phyloP scores from a whole-genome alignment of 2,113 vertebrate species.

The Ginglymostoma cirratum region DNA sequence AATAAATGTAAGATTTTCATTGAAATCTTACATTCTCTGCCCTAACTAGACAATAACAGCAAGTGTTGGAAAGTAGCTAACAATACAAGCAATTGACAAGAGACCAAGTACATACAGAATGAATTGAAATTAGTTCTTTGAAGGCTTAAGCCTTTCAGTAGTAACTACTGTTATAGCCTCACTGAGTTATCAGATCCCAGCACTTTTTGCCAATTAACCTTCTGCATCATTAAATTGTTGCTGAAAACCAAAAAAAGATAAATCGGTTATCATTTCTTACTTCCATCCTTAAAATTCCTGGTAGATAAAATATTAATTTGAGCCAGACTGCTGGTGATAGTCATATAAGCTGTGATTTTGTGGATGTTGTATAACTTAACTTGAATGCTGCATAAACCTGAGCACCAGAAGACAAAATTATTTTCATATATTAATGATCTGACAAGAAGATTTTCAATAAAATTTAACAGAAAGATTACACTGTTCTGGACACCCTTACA shows the following conservation, averaged over 20 bases:
- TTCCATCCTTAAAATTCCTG: not conserved
- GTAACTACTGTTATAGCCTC: not conserved
- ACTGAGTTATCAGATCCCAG: constrained; percentile 11
- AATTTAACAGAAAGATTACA: not conserved
- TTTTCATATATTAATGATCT: not conserved
- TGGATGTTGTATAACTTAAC: not conserved
- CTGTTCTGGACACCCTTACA: not conserved
- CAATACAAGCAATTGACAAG: not conserved
- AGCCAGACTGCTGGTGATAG: not conserved
- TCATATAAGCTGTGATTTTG: not conserved
- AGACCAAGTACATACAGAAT: not conserved
- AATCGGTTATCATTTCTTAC: not conserved
- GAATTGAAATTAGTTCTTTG: not conserved
- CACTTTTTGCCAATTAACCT: constrained; percentile 1
- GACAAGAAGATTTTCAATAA: not conserved
- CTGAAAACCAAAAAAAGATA: not conserved
- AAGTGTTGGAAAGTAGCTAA: not conserved
- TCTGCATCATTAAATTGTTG: not conserved
- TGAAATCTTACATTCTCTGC: not conserved
- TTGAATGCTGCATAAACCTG: not conserved
- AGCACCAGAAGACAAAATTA: not conserved
- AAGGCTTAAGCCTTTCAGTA: not conserved
- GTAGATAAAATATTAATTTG: not conserved
- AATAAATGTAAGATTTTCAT: not conserved
- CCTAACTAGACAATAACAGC: not conserved